phyloP scores from a whole-genome alignment of 2,113 vertebrate genomes.

The Protomyctophum bolini region DNA sequence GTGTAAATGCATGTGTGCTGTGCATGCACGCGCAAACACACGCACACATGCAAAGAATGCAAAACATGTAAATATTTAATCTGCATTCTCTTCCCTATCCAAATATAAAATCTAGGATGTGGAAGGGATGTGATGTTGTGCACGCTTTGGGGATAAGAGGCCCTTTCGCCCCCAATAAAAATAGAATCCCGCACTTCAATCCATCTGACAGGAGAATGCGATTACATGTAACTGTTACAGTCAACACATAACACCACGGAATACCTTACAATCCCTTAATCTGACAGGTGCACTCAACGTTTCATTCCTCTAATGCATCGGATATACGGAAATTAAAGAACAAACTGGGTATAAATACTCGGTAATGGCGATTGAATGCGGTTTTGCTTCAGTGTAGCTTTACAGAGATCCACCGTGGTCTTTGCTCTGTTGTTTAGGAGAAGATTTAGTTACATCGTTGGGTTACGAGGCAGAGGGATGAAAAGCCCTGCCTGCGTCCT shows the following conservation, averaged over 20 bases:
- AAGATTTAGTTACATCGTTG: neutral
- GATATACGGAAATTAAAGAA: constrained; percentile 40
- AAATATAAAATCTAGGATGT: constrained; percentile 34
- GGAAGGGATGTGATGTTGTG: constrained; percentile 11
- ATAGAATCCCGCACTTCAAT: constrained; percentile 58
- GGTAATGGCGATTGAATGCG: constrained; percentile 23
- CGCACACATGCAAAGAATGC: constrained; percentile 19
- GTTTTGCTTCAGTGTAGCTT: constrained; percentile 6
- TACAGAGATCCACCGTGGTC: neutral
- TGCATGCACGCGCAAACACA: constrained; percentile 1
- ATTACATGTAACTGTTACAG: constrained; percentile 68
- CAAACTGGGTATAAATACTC: constrained; percentile 1
- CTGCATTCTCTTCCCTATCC: constrained; percentile 41
- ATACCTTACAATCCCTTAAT: constrained; percentile 72
- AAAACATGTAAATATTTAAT: constrained; percentile 64
- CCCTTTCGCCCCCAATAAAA: constrained; percentile 52
- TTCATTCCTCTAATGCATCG: constrained; percentile 74
- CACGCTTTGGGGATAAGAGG: constrained; percentile 45
- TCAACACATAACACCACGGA: constrained; percentile 67
- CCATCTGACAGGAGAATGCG: constrained; percentile 56
- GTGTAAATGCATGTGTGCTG: too few relatives aligned
- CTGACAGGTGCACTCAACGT: constrained; percentile 73
- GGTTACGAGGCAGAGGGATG: too few relatives aligned
- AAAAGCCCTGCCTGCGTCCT: too few relatives aligned
- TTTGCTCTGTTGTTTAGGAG: neutral